Evolutionary conservation across 2,797 vertebrate species (phyloP).

Genomic region (Trematomus bernacchii): DNA sequence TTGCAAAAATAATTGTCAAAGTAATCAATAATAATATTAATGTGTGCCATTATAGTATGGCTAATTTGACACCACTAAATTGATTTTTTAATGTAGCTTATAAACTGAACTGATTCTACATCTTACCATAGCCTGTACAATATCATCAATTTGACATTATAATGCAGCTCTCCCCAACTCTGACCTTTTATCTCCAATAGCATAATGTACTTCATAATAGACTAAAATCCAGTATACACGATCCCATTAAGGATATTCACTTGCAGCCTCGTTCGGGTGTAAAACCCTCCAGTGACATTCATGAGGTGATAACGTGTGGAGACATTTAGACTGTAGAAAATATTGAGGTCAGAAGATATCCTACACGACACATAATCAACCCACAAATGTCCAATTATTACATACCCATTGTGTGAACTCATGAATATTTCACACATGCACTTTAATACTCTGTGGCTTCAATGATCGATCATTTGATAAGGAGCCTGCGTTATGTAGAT

Average conservation of each 20-base stretch:
- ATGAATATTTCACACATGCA: constrained; percentile 27
- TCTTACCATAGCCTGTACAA: neutral
- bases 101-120: neutral
- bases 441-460: constrained; percentile 5
- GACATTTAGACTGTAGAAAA: constrained; percentile 36
- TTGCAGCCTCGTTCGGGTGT: neutral
- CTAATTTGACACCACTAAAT: neutral
- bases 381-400: constrained; percentile 20
- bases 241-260: neutral
- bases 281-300: constrained; percentile 2
- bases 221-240: neutral
- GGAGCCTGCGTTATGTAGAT: constrained; percentile 5
- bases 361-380: constrained; percentile 25
- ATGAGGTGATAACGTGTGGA: constrained; percentile 24
- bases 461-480: constrained; percentile 30
- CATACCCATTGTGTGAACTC: neutral
- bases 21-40: neutral
- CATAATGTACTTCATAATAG: constrained; percentile 12
- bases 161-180: neutral
- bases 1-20: neutral
- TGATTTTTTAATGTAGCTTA: neutral
- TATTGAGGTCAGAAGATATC: constrained; percentile 21
- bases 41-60: neutral
- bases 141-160: neutral
- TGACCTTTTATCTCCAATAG: constrained; percentile 18